Evolutionary conservation across 2,888 invertebrate species (phyloP), one percentile per base, ranked within the genome.

Genomic region (Linnaemya tessellans): DNA sequence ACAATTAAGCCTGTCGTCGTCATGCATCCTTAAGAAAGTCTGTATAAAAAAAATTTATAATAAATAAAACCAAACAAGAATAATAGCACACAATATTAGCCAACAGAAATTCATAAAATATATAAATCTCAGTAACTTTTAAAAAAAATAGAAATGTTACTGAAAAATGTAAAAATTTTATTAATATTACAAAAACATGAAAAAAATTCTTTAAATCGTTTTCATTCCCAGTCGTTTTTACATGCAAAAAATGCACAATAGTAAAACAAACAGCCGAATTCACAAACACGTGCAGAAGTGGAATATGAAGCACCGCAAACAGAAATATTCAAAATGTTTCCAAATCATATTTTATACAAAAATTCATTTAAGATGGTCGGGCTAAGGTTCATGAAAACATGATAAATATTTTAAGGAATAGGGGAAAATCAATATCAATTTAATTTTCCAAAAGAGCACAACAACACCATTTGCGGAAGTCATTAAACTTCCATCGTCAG

Each of bases 191-290:
- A 77, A 43, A 30, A 49, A 22, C n/a, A 78, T 58, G 25, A 13
- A 25, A 68, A 46, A 56, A 83, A 75, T 70, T 41, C 74, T 84
- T 75, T 75, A 60, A 84, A 58, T 43, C 54, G 15, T 75, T 68
- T 51, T 10, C 56, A 56, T 13, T 35, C 54, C 73, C 46, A 79
- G 54, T 60, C 11, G 0, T 67, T 41, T 35, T 54, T 62, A 74
- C 67, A 71, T 54, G 49, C 51, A 13, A 41, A 70, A 30, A 25
- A 49, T 8, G 64, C n/a, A 51, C 56, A 64, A 30, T 5, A 41
- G 20, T n/a, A 62, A 35, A 8, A 13, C 0, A 58, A 73, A 60
- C 8, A 56, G 65, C 56, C 43, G 46, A 77, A 56, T 20, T 25
- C 64, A 49, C 13, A 22, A 64, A 30, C 77, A 68, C 67, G 77